phyloP scores from a whole-genome alignment of 2,113 vertebrate genomes.

The Sarotherodon lohbergeri region DNA sequence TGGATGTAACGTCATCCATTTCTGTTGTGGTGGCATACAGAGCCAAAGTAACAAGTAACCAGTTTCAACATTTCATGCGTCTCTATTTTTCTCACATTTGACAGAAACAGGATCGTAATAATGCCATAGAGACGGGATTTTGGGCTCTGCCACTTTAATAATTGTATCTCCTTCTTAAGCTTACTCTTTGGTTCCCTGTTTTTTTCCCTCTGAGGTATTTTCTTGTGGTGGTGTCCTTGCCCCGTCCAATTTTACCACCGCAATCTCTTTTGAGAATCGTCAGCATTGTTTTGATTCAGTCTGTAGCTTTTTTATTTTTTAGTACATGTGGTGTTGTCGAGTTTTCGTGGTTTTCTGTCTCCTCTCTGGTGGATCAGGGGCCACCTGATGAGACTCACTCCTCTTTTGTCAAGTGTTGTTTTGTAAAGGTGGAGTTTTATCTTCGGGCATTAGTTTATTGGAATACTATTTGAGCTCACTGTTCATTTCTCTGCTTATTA shows the following conservation, averaged over 20 bases:
- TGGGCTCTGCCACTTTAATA: background rate
- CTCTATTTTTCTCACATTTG: background rate
- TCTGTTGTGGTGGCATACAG: background rate
- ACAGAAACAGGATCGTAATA: background rate
- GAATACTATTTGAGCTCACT: conserved; percentile 10
- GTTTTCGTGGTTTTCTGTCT: conserved; percentile 5
- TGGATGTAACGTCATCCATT: background rate
- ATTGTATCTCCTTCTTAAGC: background rate
- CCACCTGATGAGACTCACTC: background rate
- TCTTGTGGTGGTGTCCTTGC: background rate
- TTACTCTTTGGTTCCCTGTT: background rate
- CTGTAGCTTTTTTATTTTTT: background rate
- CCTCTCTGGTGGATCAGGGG: conserved; percentile 9
- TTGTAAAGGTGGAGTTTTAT: background rate
- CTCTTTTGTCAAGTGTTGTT: background rate
- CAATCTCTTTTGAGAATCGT: background rate
- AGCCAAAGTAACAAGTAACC: background rate
- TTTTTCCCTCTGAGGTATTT: background rate
- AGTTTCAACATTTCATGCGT: background rate
- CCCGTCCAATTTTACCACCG: background rate
- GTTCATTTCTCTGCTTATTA: conserved; percentile 59
- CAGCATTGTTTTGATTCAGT: background rate
- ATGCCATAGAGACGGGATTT: background rate
- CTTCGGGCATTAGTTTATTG: background rate
- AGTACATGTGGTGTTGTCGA: background rate